Evolutionary conservation across 2,888 invertebrate species (phyloP), one percentile per base, ranked within the genome.

Genomic region (Agonopterix alstromeriana): DNA sequence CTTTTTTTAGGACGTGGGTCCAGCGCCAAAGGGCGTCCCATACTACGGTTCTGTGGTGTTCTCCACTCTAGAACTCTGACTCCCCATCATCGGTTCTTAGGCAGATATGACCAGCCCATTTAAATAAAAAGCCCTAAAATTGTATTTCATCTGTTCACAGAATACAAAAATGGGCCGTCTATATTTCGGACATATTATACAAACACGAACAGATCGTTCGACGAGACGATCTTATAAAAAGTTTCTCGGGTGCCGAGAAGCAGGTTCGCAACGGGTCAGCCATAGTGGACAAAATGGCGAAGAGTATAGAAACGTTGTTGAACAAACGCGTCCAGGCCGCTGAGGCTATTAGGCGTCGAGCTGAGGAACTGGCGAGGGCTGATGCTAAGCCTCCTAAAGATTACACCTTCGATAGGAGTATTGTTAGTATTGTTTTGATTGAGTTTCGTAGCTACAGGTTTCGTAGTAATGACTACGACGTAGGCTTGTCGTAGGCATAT

Each of bases 111-210:
- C 2, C 17, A 27, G 27, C 27, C 27, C 0, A 27, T 27, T 7
- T 7, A 27, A 5, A 3, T 27, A 27, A 7, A 27, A 27, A 27
- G 27, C 27, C 7, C 27, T 27, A 27, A 27, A 5, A 27, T 27
- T 17, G 7, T 7, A 27, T 5, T 27, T 9, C 38, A n/a, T n/a
- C 38, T 38, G 2, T 38, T n/a, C 9, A 38, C 54, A 88, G 87
- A 50, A 60, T 88, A 42, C 65, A 75, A 61, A 55, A 63, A 56
- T 88, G 88, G 88, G 87, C 88, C 0, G 48, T 71, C 47, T 63
- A 71, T 48, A 77, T 87, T 61, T 79, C 80, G 1, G 61, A 70
- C 9, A 70, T 62, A 43, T 52, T 88, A 1, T 58, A 62, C 35
- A 65, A 76, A 38, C 76, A 67, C 43, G 83, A 87, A 53, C 63